phyloP scores from a whole-genome alignment of 1,140 invertebrate genomes.

The Aphis craccivora region DNA sequence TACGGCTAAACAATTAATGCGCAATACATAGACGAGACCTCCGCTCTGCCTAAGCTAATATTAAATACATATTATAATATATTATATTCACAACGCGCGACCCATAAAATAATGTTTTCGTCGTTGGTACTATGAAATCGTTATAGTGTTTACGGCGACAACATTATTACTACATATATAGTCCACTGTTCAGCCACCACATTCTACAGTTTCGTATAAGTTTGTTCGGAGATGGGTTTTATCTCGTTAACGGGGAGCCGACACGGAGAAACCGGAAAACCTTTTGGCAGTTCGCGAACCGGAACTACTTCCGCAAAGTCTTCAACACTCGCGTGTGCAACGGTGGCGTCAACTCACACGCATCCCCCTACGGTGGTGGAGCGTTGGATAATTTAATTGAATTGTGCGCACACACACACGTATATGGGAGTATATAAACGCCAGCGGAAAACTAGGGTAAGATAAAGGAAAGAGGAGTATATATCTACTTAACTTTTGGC shows the following conservation, averaged over 20 bases:
- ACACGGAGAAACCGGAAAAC: slow-evolving; percentile 41
- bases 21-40: not conserved
- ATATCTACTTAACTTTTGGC: slow-evolving; percentile 54
- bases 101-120: not conserved
- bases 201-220: slow-evolving; percentile 29
- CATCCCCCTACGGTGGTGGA: not conserved
- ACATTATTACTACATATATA: not conserved
- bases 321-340: slow-evolving; percentile 15
- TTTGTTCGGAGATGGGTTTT: slow-evolving; percentile 44
- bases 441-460: not conserved
- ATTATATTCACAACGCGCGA: not conserved
- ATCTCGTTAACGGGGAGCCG: slow-evolving; percentile 40
- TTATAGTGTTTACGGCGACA: not conserved
- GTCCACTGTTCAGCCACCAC: not conserved
- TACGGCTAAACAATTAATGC: not conserved
- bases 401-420: slow-evolving; percentile 1
- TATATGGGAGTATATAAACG: not conserved
- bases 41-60: not conserved
- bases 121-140: not conserved
- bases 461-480: slow-evolving; percentile 1
- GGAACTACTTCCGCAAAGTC: slow-evolving; percentile 29
- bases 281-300: slow-evolving; percentile 49
- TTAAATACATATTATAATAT: not conserved
- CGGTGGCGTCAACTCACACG: not conserved
- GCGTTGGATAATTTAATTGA: slow-evolving; percentile 49